Conservation (phyloP, 2,888 invertebrate species). For the Baronia brevicornis region DNA sequence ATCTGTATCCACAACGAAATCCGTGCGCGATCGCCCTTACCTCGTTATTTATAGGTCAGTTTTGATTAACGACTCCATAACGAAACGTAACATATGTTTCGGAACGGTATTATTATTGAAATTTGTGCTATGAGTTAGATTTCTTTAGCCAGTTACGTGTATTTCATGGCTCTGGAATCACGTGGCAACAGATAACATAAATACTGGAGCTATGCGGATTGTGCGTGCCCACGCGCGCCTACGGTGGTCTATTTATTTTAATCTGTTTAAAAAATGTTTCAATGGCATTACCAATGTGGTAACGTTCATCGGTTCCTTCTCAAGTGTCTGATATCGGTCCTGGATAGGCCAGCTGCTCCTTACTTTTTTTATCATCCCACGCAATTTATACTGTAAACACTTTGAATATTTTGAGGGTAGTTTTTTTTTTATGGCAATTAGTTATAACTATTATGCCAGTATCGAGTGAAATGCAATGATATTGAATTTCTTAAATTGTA, state of each 20-base stretch:
- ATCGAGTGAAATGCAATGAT: no score
- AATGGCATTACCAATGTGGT: conserved; percentile 15
- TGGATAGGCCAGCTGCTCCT: conserved; percentile 3
- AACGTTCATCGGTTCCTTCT: conserved; percentile 12
- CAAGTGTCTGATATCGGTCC: conserved; percentile 13
- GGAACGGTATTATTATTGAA: conserved; percentile 19
- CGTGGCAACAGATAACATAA: conserved; percentile 23
- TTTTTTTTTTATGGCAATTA: no score
- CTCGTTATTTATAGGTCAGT: conserved; percentile 21
- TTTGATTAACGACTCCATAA: conserved; percentile 23
- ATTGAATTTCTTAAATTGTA: no score
- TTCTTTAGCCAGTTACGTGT: conserved; percentile 19
- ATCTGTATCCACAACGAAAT: conserved; percentile 2
- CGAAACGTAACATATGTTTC: conserved; percentile 23
- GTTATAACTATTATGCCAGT: no score
- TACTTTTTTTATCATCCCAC: background rate
- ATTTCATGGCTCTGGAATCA: conserved; percentile 22
- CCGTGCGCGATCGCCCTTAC: conserved; percentile 10
- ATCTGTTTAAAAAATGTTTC: conserved; percentile 27
- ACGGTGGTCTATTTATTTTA: conserved; percentile 35
- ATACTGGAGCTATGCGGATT: conserved; percentile 22
- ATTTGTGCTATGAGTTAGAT: conserved; percentile 21
- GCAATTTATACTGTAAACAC: conserved; percentile 3
- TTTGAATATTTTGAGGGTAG: no score
- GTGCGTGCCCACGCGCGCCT: conserved; percentile 24